These are phyloP conservation scores for Gisinianus flammeolus DNA, from an alignment of 2,888 invertebrate genomes.

Conservation along the genomic window DNA sequence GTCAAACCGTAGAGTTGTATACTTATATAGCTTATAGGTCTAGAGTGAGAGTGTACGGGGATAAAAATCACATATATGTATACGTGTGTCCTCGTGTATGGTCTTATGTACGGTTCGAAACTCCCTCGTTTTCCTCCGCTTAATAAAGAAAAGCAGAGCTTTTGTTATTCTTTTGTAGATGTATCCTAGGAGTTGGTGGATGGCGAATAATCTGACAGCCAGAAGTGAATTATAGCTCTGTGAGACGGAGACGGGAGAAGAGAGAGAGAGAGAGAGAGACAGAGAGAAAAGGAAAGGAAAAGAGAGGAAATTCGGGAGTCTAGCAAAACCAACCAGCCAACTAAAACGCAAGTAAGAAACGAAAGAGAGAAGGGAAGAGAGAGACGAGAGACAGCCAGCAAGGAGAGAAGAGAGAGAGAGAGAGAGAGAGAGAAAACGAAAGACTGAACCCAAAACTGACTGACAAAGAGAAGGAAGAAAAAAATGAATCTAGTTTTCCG, in stretches of 20 bases:
- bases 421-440: constrained; percentile 29
- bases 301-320: constrained; percentile 39
- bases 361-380: constrained; percentile 28
- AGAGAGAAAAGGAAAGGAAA: constrained; percentile 33
- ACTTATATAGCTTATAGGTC: background rate
- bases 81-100: constrained; percentile 9
- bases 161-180: constrained; percentile 59
- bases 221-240: constrained; percentile 58
- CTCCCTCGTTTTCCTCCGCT: constrained; percentile 45
- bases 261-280: constrained; percentile 26
- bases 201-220: constrained; percentile 59
- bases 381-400: constrained; percentile 34
- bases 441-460: constrained; percentile 39
- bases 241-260: constrained; percentile 41
- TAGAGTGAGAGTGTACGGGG: no score
- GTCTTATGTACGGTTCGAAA: constrained; percentile 10
- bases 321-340: constrained; percentile 37
- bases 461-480: constrained; percentile 40
- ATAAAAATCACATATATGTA: background rate
- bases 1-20: background rate
- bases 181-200: constrained; percentile 55
- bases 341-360: constrained; percentile 40
- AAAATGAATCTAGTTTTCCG: constrained; percentile 42
- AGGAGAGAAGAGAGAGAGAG: constrained; percentile 43
- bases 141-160: constrained; percentile 57